phyloP scores from a whole-genome alignment of 2,888 invertebrate genomes.

The Lithophane socia region DNA sequence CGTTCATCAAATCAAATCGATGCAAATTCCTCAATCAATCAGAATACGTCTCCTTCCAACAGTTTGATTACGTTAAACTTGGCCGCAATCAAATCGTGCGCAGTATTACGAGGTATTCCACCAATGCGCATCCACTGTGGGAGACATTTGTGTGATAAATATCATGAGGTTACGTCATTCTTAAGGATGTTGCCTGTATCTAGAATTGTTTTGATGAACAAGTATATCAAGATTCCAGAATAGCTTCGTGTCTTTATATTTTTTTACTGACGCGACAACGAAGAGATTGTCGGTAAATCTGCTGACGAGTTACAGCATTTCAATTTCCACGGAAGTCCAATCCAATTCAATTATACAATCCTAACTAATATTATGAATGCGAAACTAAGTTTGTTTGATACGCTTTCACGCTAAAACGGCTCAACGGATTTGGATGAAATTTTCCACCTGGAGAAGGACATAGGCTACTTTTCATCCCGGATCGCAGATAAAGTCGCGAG shows the following conservation, averaged over 20 bases:
- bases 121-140: constrained; percentile 65
- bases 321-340: too few species aligned
- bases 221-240: constrained; percentile 14
- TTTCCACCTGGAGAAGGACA: too few species aligned
- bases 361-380: too few species aligned
- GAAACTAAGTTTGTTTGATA: too few species aligned
- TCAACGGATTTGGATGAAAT: too few species aligned
- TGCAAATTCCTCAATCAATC: constrained; percentile 15
- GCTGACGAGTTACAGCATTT: background rate
- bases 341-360: too few species aligned
- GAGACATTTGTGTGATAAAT: constrained; percentile 68
- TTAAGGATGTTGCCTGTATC: constrained; percentile 40
- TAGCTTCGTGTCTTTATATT: background rate
- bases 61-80: constrained; percentile 75
- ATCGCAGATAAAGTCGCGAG: too few species aligned
- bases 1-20: constrained; percentile 15
- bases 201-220: constrained; percentile 42
- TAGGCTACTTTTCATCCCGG: too few species aligned
- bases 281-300: background rate
- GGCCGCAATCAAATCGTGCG: constrained; percentile 78
- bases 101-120: constrained; percentile 69
- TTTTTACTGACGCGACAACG: background rate
- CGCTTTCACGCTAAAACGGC: too few species aligned
- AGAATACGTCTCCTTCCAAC: constrained; percentile 64
- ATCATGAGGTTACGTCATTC: constrained; percentile 63